Conservation (phyloP, 2,797 vertebrate genomes). For the Sebastes flavidus region DNA sequence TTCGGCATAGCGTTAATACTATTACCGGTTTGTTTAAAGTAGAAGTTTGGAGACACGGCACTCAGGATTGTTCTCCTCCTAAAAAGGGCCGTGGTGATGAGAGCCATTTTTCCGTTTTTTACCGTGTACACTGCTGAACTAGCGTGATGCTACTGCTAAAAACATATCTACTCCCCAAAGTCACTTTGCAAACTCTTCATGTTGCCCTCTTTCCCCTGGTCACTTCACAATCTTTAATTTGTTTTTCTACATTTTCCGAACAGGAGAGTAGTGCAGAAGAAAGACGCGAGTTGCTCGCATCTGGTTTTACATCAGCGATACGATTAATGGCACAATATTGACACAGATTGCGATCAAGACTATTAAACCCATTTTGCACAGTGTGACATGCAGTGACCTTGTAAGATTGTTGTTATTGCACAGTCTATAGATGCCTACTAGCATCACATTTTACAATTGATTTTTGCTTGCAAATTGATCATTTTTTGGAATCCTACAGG, state of each 20-base stretch:
- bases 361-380: neutral
- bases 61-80: no score
- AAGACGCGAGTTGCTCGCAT: neutral
- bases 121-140: neutral
- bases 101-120: no score
- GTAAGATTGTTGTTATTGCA: neutral
- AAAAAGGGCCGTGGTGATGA: no score
- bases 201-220: neutral
- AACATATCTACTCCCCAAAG: neutral
- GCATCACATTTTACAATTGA: neutral
- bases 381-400: neutral
- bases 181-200: neutral
- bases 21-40: no score
- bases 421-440: neutral
- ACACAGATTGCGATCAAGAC: neutral
- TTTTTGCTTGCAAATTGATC: neutral
- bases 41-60: no score
- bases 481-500: neutral
- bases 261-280: neutral
- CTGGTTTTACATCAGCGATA: neutral
- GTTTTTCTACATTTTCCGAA: neutral
- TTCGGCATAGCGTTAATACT: no score
- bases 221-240: neutral
- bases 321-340: neutral
- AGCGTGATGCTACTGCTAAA: neutral